These are phyloP conservation scores for Panagrolaimus sp. DNA, from an alignment of 1,140 invertebrate genomes.

Conservation along the genomic window DNA sequence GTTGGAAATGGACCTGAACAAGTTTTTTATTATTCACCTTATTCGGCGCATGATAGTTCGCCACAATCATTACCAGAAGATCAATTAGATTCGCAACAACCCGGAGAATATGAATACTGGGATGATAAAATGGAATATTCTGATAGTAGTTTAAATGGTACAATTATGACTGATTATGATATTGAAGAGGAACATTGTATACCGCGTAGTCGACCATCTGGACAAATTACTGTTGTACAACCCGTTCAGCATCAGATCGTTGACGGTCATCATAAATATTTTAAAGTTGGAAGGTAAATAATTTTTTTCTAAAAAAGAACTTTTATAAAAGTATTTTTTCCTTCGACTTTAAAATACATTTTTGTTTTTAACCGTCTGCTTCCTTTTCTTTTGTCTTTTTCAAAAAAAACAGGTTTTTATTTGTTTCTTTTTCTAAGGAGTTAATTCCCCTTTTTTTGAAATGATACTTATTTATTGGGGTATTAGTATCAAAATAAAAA, in stretches of 20 bases:
- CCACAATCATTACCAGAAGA: constrained; percentile 6
- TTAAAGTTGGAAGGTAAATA: constrained; percentile 3
- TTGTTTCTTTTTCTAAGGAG: too few relatives aligned
- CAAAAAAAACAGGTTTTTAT: too few relatives aligned
- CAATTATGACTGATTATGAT: not conserved
- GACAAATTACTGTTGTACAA: constrained; percentile 1
- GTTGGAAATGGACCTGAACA: not conserved
- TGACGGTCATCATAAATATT: constrained; percentile 6
- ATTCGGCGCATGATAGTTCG: constrained; percentile 2
- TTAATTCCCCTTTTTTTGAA: too few relatives aligned
- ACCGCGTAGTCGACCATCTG: not conserved
- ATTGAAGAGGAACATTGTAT: constrained; percentile 1
- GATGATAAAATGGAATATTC: not conserved
- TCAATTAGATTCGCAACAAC: not conserved
- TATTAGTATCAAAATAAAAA: too few relatives aligned
- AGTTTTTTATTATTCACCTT: not conserved
- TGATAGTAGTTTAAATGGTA: not conserved
- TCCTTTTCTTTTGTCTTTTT: too few relatives aligned
- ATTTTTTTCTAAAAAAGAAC: too few relatives aligned
- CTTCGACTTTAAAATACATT: too few relatives aligned
- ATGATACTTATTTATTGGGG: too few relatives aligned
- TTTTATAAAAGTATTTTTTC: too few relatives aligned
- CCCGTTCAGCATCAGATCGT: constrained; percentile 8
- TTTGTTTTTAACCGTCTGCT: too few relatives aligned
- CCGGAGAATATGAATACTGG: not conserved